Percentiles rank a stretch among this genome's conserved stretches.
phyloP scores from a whole-genome alignment of 2,888 invertebrate genomes.

The Baccha elongata region DNA sequence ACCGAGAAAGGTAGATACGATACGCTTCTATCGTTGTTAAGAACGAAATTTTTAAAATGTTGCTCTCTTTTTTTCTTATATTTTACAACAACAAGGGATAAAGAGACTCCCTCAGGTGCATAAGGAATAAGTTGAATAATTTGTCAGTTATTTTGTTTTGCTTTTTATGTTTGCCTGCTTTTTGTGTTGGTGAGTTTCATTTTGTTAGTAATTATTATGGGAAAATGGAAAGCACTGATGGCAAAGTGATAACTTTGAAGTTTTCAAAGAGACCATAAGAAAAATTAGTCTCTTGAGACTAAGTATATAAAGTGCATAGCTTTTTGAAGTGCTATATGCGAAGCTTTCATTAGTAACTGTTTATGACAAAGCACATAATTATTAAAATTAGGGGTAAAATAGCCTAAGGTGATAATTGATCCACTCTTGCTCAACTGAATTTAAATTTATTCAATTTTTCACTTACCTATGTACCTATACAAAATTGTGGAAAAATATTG shows the following conservation, averaged over 20 bases:
- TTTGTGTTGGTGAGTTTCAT: not conserved
- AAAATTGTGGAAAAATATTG: too few species aligned
- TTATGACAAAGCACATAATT: too few species aligned
- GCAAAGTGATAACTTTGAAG: slow-evolving; percentile 26
- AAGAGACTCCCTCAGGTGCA: slow-evolving; percentile 50
- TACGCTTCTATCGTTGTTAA: slow-evolving; percentile 28
- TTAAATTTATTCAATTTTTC: too few species aligned
- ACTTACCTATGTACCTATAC: too few species aligned
- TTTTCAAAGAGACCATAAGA: slow-evolving; percentile 17
- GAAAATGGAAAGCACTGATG: slow-evolving; percentile 16
- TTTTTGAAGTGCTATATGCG: not conserved
- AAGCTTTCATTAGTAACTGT: not conserved
- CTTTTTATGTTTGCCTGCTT: slow-evolving; percentile 6
- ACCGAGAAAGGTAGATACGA: slow-evolving; percentile 64
- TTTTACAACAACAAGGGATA: slow-evolving; percentile 15
- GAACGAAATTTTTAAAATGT: slow-evolving; percentile 59
- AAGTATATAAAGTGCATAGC: not conserved
- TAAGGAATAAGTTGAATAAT: slow-evolving; percentile 58
- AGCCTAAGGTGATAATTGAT: too few species aligned
- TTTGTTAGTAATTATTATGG: slow-evolving; percentile 12
- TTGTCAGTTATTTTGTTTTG: slow-evolving; percentile 40
- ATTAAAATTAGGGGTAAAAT: too few species aligned
- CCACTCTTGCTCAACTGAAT: too few species aligned
- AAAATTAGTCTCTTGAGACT: slow-evolving; percentile 3
- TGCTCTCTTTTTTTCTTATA: slow-evolving; percentile 18